These are phyloP conservation scores for Hylaeus anthracinus DNA, from an alignment of 1,140 invertebrate genomes.

Conservation along the genomic window DNA sequence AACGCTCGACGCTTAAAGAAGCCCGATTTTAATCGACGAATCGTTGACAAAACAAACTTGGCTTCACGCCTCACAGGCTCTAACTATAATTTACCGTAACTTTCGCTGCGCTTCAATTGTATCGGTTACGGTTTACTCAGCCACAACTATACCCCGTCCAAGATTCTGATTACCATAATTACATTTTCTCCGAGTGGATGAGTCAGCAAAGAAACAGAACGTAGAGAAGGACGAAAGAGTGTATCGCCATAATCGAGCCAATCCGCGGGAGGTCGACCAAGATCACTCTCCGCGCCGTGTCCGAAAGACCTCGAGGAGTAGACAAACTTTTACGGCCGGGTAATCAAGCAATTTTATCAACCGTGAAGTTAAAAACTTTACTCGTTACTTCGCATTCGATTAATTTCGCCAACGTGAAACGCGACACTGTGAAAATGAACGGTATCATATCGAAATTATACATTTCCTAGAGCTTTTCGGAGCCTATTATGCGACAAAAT, in stretches of 20 bases:
- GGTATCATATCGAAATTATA: no score
- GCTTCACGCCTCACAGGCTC: not conserved
- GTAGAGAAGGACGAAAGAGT: conserved; percentile 24
- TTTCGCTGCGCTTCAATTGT: conserved; percentile 20
- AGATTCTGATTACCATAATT: conserved; percentile 61
- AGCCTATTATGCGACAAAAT: no score
- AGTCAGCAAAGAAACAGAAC: conserved; percentile 54
- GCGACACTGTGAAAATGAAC: not conserved
- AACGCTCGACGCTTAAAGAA: not conserved
- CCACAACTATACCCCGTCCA: conserved; percentile 24
- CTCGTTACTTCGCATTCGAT: conserved; percentile 41
- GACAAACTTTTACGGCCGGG: conserved; percentile 55
- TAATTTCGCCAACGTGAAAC: conserved; percentile 9
- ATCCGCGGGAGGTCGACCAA: conserved; percentile 54
- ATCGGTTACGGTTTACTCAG: conserved; percentile 42
- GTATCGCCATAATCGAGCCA: conserved; percentile 53
- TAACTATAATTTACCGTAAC: conserved; percentile 15
- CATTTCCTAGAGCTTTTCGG: no score
- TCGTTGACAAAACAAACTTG: not conserved
- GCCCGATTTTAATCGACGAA: not conserved
- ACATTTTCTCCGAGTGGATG: conserved; percentile 55
- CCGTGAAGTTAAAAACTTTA: conserved; percentile 54
- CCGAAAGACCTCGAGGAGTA: conserved; percentile 32
- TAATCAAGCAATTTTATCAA: conserved; percentile 56
- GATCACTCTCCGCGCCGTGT: conserved; percentile 45